Evolutionary conservation across 2,113 vertebrate species (phyloP).

Genomic region (Leucosticte australis): DNA sequence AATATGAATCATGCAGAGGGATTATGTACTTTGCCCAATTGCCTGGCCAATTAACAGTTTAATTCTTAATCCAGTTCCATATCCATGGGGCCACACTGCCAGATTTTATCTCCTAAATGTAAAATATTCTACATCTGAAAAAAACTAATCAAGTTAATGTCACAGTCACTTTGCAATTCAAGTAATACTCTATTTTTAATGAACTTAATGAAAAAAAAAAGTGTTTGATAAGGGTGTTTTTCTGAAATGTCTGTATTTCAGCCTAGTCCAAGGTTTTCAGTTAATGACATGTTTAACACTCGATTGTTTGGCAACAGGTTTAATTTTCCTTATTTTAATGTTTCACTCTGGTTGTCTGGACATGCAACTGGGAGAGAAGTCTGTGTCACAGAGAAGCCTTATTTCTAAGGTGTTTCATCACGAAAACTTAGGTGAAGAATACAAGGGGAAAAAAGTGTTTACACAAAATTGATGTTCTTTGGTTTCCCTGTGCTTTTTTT

Average conservation of each 20-base stretch:
- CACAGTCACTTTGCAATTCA: background rate
- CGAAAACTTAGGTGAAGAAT: conserved; percentile 16
- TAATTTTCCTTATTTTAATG: conserved; percentile 24
- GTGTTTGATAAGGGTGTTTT: background rate
- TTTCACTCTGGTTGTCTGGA: background rate
- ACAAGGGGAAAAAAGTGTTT: conserved; percentile 39
- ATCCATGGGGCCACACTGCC: background rate
- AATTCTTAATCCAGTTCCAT: conserved; percentile 47
- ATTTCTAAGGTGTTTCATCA: conserved; percentile 37
- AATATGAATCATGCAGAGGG: background rate
- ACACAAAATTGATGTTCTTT: background rate
- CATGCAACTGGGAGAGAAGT: background rate
- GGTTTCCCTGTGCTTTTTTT: background rate
- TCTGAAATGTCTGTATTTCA: background rate
- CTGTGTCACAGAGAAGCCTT: background rate
- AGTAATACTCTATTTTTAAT: conserved; percentile 40
- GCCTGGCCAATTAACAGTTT: conserved; percentile 19
- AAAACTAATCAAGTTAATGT: conserved; percentile 36
- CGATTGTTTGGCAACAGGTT: background rate
- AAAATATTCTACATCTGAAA: conserved; percentile 43
- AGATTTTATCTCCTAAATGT: conserved; percentile 53
- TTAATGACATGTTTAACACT: conserved; percentile 4
- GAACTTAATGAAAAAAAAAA: background rate
- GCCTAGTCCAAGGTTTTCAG: background rate
- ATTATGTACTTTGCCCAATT: conserved; percentile 48